Percentiles rank a stretch among this genome's conserved stretches.
Evolutionary conservation across 2,113 vertebrate genomes (phyloP).

Genomic region (Tiliqua scincoides): DNA sequence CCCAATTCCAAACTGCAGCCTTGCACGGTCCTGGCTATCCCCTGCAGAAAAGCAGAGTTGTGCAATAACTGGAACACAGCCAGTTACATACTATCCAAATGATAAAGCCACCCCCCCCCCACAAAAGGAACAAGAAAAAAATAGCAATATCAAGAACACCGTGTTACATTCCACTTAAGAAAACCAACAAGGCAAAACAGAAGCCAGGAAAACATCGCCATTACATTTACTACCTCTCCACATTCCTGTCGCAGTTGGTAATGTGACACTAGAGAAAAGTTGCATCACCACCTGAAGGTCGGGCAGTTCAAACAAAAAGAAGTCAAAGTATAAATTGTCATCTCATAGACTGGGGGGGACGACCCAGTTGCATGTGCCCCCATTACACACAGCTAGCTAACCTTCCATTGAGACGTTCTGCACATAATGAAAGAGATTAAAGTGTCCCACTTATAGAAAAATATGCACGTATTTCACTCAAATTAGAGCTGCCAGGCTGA

Average conservation of each 20-base stretch:
- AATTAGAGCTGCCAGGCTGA: not conserved
- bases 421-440: too few species aligned
- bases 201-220: constrained; percentile 14
- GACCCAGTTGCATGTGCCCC: constrained; percentile 31
- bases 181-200: not conserved
- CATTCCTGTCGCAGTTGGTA: constrained; percentile 50
- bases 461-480: not conserved
- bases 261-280: constrained; percentile 48
- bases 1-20: too few species aligned
- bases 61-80: not conserved
- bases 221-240: constrained; percentile 46
- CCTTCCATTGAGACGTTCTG: constrained; percentile 37
- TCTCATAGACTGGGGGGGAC: constrained; percentile 27
- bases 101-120: not conserved
- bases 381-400: not conserved
- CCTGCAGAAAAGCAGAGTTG: constrained; percentile 19
- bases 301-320: constrained; percentile 50
- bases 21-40: not conserved
- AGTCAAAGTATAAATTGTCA: constrained; percentile 60
- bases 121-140: constrained; percentile 8
- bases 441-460: not conserved
- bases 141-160: not conserved
- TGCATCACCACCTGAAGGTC: constrained; percentile 60
- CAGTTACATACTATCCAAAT: not conserved
- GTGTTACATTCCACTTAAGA: not conserved